Base-by-base conservation (phyloP, 2,113 vertebrate species). In the Hemichromis elongatus region DNA sequence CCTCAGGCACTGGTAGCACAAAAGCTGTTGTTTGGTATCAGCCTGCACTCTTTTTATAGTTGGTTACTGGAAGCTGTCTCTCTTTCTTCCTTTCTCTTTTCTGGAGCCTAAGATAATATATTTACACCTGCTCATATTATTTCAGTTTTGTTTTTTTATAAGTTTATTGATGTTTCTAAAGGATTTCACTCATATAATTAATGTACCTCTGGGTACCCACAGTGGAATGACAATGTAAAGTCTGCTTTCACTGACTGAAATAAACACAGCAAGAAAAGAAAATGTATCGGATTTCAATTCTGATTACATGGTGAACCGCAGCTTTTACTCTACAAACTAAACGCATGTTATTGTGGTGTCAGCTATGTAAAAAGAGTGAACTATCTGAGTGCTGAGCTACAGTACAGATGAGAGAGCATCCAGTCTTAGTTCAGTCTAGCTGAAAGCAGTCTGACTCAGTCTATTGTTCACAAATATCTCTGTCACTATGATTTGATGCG, bases 401-500 rank as follows among this genome's bases (percentile, higher is more conserved):
- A 75, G 73, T 56, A 40, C 84, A 79, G 73, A 82, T 50, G 1
- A 86, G 50, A 40, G 28, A 79, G n/a, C 79, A 52, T n/a, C 4
- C 6, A 13, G 19, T 66, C 56, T 8, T 8, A 50, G 47, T 35
- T 54, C 24, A 9, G 13, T 61, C 59, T 79, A 37, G 81, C 63
- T 86, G 28, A 77, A 81, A 90, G 80, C 81, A 28, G 79, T 70
- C 57, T 40, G 42, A 79, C 47, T 92, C 75, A 53, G 77, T 81
- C 26, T 55, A 26, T 80, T 73, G 73, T 90, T 85, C 59, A 35
- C 56, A 86, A 82, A 88, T 85, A 54, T 87, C 52, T 92, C 57
- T 33, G 77, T 87, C 52, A 40, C 81, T 55, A 7, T 82, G 87
- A 89, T 93, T 80, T 57, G 81, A 89, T 82, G 77, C 86, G 93